A percentile compares a stretch with the other conserved stretches of the same genome.
These are phyloP conservation scores for Henricia sp. DNA, from an alignment of 53 echinoderm and acorn worm genomes.

Conservation along the genomic window DNA sequence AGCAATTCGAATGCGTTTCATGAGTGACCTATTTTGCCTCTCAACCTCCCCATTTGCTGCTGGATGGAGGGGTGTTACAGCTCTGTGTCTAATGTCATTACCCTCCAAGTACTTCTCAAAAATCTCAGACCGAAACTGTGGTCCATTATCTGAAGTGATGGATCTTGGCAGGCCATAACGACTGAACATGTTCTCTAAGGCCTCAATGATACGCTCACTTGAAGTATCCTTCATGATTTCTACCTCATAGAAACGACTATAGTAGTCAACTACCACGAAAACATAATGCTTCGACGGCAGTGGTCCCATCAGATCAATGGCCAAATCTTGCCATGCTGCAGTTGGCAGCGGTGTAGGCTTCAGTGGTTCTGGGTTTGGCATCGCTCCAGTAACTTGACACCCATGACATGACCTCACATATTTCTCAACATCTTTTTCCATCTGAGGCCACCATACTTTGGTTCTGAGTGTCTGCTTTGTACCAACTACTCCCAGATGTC, in stretches of 20 bases:
- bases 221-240: constrained; percentile 58
- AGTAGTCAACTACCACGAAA: constrained; percentile 49
- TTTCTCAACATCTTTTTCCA: constrained; percentile 67
- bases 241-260: constrained; percentile 50
- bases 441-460: constrained; percentile 73
- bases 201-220: constrained; percentile 31
- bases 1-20: constrained; percentile 56
- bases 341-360: constrained; percentile 20
- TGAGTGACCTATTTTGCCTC: constrained; percentile 59
- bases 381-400: constrained; percentile 52
- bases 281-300: constrained; percentile 52
- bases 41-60: constrained; percentile 73
- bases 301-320: constrained; percentile 42
- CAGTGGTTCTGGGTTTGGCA: constrained; percentile 51
- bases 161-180: constrained; percentile 24
- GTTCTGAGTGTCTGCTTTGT: constrained; percentile 66
- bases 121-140: constrained; percentile 46
- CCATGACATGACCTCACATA: constrained; percentile 52
- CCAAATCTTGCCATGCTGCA: constrained; percentile 50
- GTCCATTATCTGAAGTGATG: constrained; percentile 51
- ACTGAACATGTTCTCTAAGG: constrained; percentile 39
- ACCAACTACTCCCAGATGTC: constrained; percentile 63
- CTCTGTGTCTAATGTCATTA: constrained; percentile 52
- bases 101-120: constrained; percentile 49
- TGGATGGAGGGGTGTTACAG: constrained; percentile 51